phyloP scores from a whole-genome alignment of 2,113 vertebrate species.

The Pongo abelii region DNA sequence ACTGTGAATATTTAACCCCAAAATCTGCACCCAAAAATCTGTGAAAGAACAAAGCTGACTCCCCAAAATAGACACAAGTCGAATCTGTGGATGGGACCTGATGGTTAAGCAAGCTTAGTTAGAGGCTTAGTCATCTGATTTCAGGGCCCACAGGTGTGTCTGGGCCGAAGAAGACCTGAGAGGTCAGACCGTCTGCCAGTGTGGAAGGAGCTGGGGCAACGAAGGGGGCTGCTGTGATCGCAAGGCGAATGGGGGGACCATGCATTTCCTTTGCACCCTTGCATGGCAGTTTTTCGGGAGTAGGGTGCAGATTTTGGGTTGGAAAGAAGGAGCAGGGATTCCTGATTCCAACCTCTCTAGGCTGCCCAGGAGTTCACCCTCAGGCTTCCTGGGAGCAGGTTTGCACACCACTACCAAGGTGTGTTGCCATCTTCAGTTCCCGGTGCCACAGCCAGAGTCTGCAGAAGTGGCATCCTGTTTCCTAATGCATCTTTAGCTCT shows the following conservation, averaged over 20 bases:
- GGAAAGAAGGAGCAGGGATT: neutral
- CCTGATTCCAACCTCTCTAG: neutral
- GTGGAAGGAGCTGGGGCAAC: rapidly evolving
- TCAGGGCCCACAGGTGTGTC: neutral
- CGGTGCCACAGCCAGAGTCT: neutral
- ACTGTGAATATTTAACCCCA: too few relatives aligned
- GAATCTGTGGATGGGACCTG: neutral
- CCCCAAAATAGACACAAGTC: neutral
- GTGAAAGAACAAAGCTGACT: neutral
- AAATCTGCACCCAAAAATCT: too few relatives aligned
- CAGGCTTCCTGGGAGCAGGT: neutral
- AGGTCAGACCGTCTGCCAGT: rapidly evolving
- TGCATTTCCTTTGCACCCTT: neutral
- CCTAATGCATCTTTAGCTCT: neutral
- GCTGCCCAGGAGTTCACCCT: neutral
- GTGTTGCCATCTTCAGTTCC: rapidly evolving
- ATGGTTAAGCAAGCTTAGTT: neutral
- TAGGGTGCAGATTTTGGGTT: neutral
- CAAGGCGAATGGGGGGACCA: rapidly evolving
- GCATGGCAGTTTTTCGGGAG: neutral
- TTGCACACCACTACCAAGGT: rapidly evolving
- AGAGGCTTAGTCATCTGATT: neutral
- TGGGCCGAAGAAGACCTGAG: neutral
- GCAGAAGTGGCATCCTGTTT: neutral
- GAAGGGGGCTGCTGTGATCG: neutral